phyloP scores from a whole-genome alignment of 1,140 invertebrate species.

The Leucophenga varia region DNA sequence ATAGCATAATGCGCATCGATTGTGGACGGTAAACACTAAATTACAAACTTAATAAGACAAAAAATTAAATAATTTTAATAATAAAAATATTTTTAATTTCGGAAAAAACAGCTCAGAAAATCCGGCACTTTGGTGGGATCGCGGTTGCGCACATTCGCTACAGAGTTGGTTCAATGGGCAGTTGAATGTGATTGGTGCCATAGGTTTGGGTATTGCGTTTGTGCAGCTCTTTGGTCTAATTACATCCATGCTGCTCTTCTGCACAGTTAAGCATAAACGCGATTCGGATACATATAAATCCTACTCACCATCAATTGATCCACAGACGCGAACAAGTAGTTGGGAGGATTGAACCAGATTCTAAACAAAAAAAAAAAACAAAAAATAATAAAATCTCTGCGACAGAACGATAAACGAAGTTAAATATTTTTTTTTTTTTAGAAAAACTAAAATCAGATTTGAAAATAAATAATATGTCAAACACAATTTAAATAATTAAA shows the following conservation, averaged over 20 bases:
- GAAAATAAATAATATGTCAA: too few species aligned
- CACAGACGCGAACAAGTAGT: slow-evolving; percentile 56
- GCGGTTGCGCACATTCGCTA: slow-evolving; percentile 70
- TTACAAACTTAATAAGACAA: not conserved
- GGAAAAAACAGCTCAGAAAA: slow-evolving; percentile 57
- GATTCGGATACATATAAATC: slow-evolving; percentile 70
- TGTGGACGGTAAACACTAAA: slow-evolving; percentile 37
- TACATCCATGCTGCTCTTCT: slow-evolving; percentile 75
- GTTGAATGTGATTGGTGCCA: slow-evolving; percentile 69
- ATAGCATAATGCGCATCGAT: slow-evolving; percentile 36
- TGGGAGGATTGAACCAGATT: slow-evolving; percentile 55
- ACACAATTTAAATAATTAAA: too few species aligned
- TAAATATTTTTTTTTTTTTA: too few species aligned
- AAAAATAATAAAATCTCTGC: too few species aligned
- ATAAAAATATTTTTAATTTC: not conserved
- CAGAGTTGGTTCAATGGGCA: slow-evolving; percentile 70
- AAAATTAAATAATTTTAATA: too few species aligned
- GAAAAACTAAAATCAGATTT: not conserved
- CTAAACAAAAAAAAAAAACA: too few species aligned
- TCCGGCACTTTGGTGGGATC: slow-evolving; percentile 64
- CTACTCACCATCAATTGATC: slow-evolving; percentile 64
- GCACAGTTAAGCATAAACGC: slow-evolving; percentile 71
- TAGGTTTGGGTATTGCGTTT: slow-evolving; percentile 72
- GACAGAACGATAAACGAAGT: not conserved
- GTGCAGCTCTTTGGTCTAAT: slow-evolving; percentile 73